phyloP scores from a whole-genome alignment of 2,113 vertebrate species.

The Andinoacara biseriatus region DNA sequence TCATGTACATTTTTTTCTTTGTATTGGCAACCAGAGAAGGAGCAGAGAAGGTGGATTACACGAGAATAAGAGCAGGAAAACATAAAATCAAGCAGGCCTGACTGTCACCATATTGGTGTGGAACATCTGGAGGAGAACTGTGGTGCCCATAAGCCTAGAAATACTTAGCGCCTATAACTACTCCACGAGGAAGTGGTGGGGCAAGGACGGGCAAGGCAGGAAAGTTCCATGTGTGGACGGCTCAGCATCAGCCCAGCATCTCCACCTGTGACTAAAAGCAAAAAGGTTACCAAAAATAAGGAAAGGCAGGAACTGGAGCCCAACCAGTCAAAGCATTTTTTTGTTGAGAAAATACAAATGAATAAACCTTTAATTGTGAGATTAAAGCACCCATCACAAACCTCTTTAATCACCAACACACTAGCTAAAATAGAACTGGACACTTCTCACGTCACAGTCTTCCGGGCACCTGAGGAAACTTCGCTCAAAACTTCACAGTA shows the following conservation, averaged over 20 bases:
- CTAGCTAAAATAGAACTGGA: neutral
- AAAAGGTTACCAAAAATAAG: neutral
- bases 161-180: no score
- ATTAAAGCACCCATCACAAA: neutral
- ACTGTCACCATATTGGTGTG: neutral
- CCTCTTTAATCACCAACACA: neutral
- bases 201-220: no score
- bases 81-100: no score
- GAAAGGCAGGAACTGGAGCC: neutral
- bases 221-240: no score
- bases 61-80: neutral
- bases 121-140: neutral
- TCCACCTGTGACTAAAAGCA: neutral
- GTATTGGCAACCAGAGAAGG: no score
- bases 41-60: neutral
- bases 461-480: neutral
- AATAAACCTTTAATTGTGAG: neutral
- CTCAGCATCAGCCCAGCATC: no score
- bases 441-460: neutral
- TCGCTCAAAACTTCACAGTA: neutral
- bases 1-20: neutral
- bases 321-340: neutral
- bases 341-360: neutral
- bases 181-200: no score
- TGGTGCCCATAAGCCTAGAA: no score